Percentiles rank a stretch among this genome's conserved stretches.
Evolutionary conservation across 2,888 invertebrate species (phyloP).

Genomic region (Hofmannophila pseudospretella): DNA sequence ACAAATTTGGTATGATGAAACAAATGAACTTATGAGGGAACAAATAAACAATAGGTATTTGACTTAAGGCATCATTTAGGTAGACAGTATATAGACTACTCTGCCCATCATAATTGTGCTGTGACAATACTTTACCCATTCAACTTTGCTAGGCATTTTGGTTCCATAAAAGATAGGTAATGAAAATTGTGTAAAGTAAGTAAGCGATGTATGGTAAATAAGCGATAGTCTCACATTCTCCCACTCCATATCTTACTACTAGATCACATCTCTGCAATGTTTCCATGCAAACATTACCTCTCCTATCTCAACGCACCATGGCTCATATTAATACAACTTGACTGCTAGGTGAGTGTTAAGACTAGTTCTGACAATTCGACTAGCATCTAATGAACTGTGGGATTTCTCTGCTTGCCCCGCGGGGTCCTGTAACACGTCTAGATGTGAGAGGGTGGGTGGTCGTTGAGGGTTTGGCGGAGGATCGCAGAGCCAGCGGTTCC

Average conservation of each 20-base stretch:
- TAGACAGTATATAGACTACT: too few relatives aligned
- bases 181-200: too few relatives aligned
- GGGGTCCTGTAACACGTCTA: neutral
- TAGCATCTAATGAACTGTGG: neutral
- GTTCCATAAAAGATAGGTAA: too few relatives aligned
- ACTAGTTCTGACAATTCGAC: neutral
- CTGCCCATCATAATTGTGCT: too few relatives aligned
- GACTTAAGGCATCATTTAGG: too few relatives aligned
- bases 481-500: constrained; percentile 45
- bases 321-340: constrained; percentile 16
- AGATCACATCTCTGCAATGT: constrained; percentile 21
- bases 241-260: constrained; percentile 21
- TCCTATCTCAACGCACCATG: constrained; percentile 14
- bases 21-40: too few relatives aligned
- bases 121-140: too few relatives aligned
- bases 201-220: constrained; percentile 5
- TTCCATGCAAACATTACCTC: constrained; percentile 10
- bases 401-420: neutral
- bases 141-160: too few relatives aligned
- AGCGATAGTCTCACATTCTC: constrained; percentile 18
- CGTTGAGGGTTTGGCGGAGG: constrained; percentile 15
- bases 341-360: neutral
- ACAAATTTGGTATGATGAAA: too few relatives aligned
- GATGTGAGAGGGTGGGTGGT: neutral
- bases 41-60: too few relatives aligned